Evolutionary conservation across 2,888 invertebrate species (phyloP).

Genomic region (Tachina fera): DNA sequence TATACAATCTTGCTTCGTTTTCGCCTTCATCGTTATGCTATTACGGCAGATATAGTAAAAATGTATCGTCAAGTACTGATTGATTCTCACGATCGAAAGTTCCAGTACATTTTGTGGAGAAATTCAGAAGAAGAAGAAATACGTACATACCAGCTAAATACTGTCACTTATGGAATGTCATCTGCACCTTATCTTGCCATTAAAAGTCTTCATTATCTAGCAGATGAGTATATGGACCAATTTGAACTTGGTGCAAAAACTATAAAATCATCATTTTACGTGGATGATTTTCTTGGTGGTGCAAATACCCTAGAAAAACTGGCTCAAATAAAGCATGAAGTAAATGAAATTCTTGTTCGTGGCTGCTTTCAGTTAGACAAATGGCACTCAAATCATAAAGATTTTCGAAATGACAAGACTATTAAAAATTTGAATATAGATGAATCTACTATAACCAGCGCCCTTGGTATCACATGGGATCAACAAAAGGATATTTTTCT

Average conservation of each 20-base stretch:
- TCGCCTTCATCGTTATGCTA: no score
- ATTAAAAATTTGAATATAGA: constrained; percentile 24
- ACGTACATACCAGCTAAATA: not conserved
- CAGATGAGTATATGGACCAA: constrained; percentile 44
- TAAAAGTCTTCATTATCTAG: constrained; percentile 16
- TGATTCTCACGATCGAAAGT: constrained; percentile 21
- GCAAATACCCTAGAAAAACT: constrained; percentile 57
- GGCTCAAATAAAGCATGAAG: constrained; percentile 19
- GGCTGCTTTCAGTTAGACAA: not conserved
- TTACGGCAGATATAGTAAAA: no score
- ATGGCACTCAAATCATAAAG: no score
- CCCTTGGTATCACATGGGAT: constrained; percentile 37
- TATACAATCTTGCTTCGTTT: no score
- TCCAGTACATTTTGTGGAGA: constrained; percentile 64
- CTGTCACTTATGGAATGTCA: constrained; percentile 14
- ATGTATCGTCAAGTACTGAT: no score
- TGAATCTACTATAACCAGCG: constrained; percentile 19
- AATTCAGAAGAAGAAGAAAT: constrained; percentile 31
- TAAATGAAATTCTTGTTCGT: not conserved
- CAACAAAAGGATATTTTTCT: constrained; percentile 41
- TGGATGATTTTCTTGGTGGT: constrained; percentile 67
- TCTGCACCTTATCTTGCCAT: constrained; percentile 43
- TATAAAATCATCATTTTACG: constrained; percentile 37
- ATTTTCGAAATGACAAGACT: not conserved
- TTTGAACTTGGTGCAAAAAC: constrained; percentile 42